Conservation (phyloP, 2,888 invertebrate species). For the Lagria hirta region DNA sequence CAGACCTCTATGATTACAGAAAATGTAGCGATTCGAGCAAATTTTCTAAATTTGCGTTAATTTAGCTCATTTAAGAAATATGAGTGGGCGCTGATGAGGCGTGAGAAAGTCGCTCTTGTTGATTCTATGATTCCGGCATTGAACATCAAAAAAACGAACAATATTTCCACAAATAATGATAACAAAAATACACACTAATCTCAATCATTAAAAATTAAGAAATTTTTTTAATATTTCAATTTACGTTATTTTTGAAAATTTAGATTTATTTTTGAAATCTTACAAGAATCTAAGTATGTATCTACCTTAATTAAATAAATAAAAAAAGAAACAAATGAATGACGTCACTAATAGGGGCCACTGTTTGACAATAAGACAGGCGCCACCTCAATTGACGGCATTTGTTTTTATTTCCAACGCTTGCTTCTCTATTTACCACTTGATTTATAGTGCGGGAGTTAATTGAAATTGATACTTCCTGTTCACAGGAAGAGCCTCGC, state of each 20-base stretch:
- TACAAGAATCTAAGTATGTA: too few relatives aligned
- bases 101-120: too few relatives aligned
- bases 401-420: constrained; percentile 52
- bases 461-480: constrained; percentile 55
- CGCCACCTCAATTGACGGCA: constrained; percentile 53
- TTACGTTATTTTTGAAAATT: too few relatives aligned
- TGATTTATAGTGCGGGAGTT: constrained; percentile 52
- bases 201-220: too few relatives aligned
- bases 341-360: constrained; percentile 45
- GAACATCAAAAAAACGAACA: too few relatives aligned
- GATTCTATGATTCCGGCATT: too few relatives aligned
- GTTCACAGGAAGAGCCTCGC: constrained; percentile 36
- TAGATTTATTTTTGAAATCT: too few relatives aligned
- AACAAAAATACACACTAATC: too few relatives aligned
- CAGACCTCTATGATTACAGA: constrained; percentile 1
- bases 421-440: constrained; percentile 52
- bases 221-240: too few relatives aligned
- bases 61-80: constrained; percentile 19
- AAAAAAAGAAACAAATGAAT: too few relatives aligned
- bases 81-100: constrained; percentile 18
- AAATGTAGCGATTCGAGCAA: constrained; percentile 16
- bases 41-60: constrained; percentile 26
- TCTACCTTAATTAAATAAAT: too few relatives aligned
- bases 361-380: constrained; percentile 49
- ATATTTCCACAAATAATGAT: too few relatives aligned